A percentile compares a stretch with the other conserved stretches of the same genome.
phyloP scores from a whole-genome alignment of 2,888 invertebrate species.

The Platycnemis pennipes region DNA sequence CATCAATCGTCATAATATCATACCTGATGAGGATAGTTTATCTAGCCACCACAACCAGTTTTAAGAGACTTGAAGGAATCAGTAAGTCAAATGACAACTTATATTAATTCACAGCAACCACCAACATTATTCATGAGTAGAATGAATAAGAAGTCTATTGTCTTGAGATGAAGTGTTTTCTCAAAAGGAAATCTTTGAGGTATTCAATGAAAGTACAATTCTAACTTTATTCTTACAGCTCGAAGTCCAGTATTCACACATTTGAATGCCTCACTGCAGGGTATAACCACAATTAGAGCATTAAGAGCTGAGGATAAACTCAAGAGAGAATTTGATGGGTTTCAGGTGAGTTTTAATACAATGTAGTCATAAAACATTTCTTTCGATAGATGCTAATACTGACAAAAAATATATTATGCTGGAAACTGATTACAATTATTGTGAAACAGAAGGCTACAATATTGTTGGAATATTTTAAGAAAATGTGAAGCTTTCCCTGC shows the following conservation, averaged over 20 bases:
- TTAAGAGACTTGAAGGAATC: conserved; percentile 80
- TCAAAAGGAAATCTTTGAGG: too few species aligned
- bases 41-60: conserved; percentile 78
- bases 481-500: too few species aligned
- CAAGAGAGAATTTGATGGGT: conserved; percentile 88
- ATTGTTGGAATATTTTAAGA: too few species aligned
- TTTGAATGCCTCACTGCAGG: conserved; percentile 92
- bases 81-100: conserved; percentile 67
- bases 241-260: conserved; percentile 97
- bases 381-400: too few species aligned
- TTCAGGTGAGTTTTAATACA: conserved; percentile 79
- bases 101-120: background rate
- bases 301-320: conserved; percentile 91
- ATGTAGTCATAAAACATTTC: background rate
- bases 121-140: background rate
- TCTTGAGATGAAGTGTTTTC: too few species aligned
- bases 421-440: too few species aligned
- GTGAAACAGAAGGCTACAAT: too few species aligned
- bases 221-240: conserved; percentile 80
- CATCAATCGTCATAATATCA: conserved; percentile 78
- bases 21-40: conserved; percentile 78
- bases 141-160: background rate
- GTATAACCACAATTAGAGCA: conserved; percentile 94
- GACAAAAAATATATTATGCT: too few species aligned
- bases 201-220: background rate